Evolutionary conservation across 1,140 invertebrate genomes (phyloP), one percentile per base, ranked within the genome.

Genomic region (Heliothis subflexa): DNA sequence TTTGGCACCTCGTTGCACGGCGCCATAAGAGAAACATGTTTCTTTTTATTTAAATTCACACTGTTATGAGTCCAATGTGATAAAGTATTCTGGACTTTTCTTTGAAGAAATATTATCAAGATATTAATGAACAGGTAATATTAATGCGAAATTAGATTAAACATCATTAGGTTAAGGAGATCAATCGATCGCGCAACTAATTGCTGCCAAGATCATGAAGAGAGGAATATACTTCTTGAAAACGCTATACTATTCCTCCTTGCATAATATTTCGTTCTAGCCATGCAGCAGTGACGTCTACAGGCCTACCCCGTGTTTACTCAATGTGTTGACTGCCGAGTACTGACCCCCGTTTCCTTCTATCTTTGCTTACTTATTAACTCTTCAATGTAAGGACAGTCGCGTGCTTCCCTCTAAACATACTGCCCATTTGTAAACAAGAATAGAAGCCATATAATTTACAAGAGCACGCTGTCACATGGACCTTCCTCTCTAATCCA

Each of bases 1-100:
- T 75, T 75, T 75, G 72, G 57, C 72, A 75, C 72, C 57, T 50
- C 45, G 55, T 74, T 75, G 16, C 45, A 47, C 11, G 33, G 45
- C 14, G 40, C 71, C 54, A 59, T 73, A 73, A 28, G 25, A 1
- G 12, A 59, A 18, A 73, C n/a, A 12, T 47, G 5, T 49, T 25
- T 25, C 12, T 1, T 73, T 73, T 71, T 54, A 59, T 55, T 55
- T 18, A 40, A 54, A 54, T 73, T 55, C 33, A 33, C 33, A 33
- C 10, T 47, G 12, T 28, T 21, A 13, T 21, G 4, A 70, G 21
- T 64, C 40, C n/a, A 40, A 10, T 40, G 18, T 47, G 4, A 64
- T 64, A 16, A 64, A 64, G n/a, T 40, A 64, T 64, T 64, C 40
- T 47, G 40, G 47, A 64, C 61, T 64, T 47, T 18, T 64, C 40